These are phyloP conservation scores for Drosophila mayaguana DNA, from an alignment of 2,888 invertebrate species.

Conservation along the genomic window DNA sequence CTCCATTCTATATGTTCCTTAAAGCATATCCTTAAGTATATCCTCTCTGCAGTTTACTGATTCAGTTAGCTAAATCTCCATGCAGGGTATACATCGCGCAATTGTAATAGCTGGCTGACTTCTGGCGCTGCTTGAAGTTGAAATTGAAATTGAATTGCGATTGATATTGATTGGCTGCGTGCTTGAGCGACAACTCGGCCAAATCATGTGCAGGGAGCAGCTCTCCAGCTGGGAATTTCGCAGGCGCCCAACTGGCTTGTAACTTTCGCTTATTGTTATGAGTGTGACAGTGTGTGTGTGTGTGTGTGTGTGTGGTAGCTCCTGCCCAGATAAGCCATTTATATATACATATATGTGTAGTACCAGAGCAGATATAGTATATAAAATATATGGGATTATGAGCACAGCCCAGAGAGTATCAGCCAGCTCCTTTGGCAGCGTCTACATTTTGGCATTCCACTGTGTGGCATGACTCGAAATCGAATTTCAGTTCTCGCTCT, in stretches of 20 bases:
- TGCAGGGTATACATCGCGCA: conserved; percentile 41
- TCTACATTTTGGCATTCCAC: conserved; percentile 43
- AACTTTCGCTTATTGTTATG: conserved; percentile 77
- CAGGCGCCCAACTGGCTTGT: conserved; percentile 46
- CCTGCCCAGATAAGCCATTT: conserved; percentile 5
- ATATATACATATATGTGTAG: conserved; percentile 16
- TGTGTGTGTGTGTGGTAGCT: neutral
- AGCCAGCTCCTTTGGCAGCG: conserved; percentile 27
- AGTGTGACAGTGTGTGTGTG: conserved; percentile 37
- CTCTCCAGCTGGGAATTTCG: conserved; percentile 47
- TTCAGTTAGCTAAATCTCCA: neutral
- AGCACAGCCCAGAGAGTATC: conserved; percentile 52
- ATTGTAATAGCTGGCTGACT: conserved; percentile 59
- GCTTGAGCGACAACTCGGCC: conserved; percentile 78
- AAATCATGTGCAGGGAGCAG: conserved; percentile 69
- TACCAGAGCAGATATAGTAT: neutral
- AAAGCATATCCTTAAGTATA: neutral
- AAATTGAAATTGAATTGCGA: conserved; percentile 83
- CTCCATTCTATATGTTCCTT: too few relatives aligned
- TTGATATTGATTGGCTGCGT: conserved; percentile 84
- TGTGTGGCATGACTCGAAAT: conserved; percentile 65
- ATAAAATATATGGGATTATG: conserved; percentile 45
- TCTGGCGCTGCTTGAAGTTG: conserved; percentile 67
- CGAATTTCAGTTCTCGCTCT: conserved; percentile 65
- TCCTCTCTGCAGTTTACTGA: neutral